Conservation (phyloP, 1,140 invertebrate species). For the Caligus rogercresseyi region DNA sequence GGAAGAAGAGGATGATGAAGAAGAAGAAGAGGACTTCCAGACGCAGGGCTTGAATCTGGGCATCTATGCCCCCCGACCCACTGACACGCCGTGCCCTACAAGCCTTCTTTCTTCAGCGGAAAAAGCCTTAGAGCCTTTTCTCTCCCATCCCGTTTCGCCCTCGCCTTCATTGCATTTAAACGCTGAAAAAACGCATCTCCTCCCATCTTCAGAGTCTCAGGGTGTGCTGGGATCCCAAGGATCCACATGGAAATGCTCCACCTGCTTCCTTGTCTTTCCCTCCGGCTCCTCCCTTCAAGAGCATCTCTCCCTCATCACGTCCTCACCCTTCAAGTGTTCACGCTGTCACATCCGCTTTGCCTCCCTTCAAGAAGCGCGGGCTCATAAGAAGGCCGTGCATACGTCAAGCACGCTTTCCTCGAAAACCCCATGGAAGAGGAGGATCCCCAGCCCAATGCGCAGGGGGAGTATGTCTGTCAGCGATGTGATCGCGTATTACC, state of each 20-base stretch:
- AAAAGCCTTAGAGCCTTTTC: no score
- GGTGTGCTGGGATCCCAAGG: not conserved
- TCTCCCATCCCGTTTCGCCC: no score
- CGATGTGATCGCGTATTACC: constrained; percentile 17
- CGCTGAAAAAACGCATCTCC: not conserved
- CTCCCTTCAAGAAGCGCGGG: not conserved
- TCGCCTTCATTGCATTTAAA: no score
- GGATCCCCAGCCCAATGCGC: constrained; percentile 1
- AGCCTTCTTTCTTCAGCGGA: no score
- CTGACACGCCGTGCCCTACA: no score
- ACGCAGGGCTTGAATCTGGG: no score
- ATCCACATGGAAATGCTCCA: constrained; percentile 7
- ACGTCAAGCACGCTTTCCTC: not conserved
- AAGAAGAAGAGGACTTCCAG: no score
- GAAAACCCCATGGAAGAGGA: not conserved
- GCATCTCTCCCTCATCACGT: not conserved
- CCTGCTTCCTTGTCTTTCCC: constrained; percentile 1
- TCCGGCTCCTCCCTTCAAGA: not conserved
- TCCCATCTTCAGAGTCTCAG: not conserved
- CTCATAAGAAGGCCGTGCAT: not conserved
- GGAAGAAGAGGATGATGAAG: not conserved
- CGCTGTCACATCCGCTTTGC: constrained; percentile 6
- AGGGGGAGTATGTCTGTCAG: constrained; percentile 11
- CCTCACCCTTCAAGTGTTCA: not conserved
- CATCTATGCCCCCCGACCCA: no score